phyloP scores from a whole-genome alignment of 2,888 invertebrate genomes.

The Diadegma fenestrale region DNA sequence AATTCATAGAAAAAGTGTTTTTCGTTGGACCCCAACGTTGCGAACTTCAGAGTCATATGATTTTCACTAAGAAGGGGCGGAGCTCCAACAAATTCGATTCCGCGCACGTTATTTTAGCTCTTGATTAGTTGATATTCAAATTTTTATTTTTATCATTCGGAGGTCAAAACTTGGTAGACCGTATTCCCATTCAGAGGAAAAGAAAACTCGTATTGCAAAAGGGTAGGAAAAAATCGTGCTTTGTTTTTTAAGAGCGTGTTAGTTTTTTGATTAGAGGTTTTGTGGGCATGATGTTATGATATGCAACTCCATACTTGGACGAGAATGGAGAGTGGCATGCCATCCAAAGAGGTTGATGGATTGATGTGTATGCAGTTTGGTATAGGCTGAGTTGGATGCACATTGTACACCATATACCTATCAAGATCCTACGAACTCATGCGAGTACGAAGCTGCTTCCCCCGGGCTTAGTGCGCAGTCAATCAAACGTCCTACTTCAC shows the following conservation, averaged over 20 bases:
- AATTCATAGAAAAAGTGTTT: too few species aligned
- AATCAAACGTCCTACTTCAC: constrained; percentile 63
- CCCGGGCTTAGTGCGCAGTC: constrained; percentile 60
- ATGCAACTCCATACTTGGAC: not conserved
- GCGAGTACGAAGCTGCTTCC: constrained; percentile 48
- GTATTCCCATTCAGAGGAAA: not conserved
- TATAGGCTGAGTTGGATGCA: constrained; percentile 37
- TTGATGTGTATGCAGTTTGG: constrained; percentile 39
- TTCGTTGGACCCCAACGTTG: too few species aligned
- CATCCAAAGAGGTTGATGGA: constrained; percentile 13
- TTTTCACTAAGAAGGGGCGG: too few species aligned
- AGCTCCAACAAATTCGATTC: too few species aligned
- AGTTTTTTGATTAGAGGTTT: not conserved
- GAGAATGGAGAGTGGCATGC: constrained; percentile 17
- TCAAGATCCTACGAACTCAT: constrained; percentile 53
- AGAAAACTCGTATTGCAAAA: not conserved
- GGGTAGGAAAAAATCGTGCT: not conserved
- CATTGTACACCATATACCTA: constrained; percentile 37
- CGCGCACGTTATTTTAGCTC: too few species aligned
- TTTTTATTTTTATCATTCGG: too few species aligned
- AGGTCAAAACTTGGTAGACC: too few species aligned
- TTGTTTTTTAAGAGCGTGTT: not conserved
- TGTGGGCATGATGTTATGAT: not conserved
- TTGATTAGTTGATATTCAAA: too few species aligned
- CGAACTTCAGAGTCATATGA: too few species aligned